Evolutionary conservation across 2,113 vertebrate genomes (phyloP), one percentile per base, ranked within the genome.

Genomic region (Maylandia zebra): DNA sequence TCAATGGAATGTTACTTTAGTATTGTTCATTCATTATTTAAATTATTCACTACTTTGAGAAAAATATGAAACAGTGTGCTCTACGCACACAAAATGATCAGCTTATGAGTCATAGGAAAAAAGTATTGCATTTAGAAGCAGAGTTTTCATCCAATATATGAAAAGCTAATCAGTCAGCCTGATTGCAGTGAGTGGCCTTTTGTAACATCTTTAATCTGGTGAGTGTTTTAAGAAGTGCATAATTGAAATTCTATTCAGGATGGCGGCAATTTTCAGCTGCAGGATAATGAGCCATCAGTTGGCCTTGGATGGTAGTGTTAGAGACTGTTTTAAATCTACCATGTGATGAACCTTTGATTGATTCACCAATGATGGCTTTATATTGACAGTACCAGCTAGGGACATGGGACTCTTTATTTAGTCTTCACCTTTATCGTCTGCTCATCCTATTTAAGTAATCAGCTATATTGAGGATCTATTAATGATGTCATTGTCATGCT

Each of bases 281-380:
- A 95, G 96, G 95, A 97, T 98, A 97, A 98, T 97, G 97, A 97
- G 96, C 93, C 94, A 96, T 98, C 97, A 97, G 96, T 95, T 97
- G 97, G 96, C 91, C 96, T 96, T 94, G 83, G 96, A 92, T 93
- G 96, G 95, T 91, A 88, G 81, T 22, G 6, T 85, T 83, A 89
- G 86, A 71, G 90, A 87, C 89, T 89, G 85, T 89, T 92, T 93
- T 96, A 97, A 97, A 97, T 97, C 95, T 97, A 96, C 95, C 93
- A 95, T 96, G 96, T 97, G 97, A 97, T 97, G 96, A 97, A 97
- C 96, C 96, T 96, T 96, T 98, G 97, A 98, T 98, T 97, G 97
- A 93, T 91, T 91, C 89, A 78, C 95, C 95, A 97, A 95, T 96
- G 96, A 96, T 95, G 91, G 86, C 87, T 87, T 90, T 96, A 96